Evolutionary conservation across 2,113 vertebrate species (phyloP), one percentile per base, ranked within the genome.

Genomic region (Syngnathus scovelli): DNA sequence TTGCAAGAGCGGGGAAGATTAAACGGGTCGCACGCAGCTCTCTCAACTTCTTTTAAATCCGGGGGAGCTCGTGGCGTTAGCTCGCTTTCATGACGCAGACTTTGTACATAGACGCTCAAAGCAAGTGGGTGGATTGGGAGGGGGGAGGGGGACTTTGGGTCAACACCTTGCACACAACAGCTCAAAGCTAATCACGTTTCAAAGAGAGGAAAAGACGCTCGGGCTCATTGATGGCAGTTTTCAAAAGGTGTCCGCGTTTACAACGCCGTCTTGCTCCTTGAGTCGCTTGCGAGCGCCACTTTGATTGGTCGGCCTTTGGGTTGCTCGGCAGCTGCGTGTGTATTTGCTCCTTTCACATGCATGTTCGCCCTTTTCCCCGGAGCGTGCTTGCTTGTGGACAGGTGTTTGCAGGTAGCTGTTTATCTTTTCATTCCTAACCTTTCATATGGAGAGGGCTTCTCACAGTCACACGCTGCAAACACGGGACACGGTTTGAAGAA

Each of bases 141-240:
- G 27, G 58, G 74, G 52, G 68, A 21, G 58, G 19, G 66, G 36
- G 41, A 7, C 52, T 63, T 68, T 58, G 70, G 27, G 74, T 69
- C 84, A 75, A 93, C 92, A 95, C 93, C 94, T 96, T 93, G 94
- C 96, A 93, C 92, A 92, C 92, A 94, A 89, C 83, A 92, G 93
- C 94, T 95, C 95, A 96, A 97, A 95, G 95, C 94, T 95, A 95
- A 98, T 98, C 93, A 93, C 93, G 93, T 98, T 95, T 93, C 94
- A 97, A 97, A 96, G 94, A 89, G 86, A 84, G 91, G 86, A 91
- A 92, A 92, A 89, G 78, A 85, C 64, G 82, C 69, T 74, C 77
- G 75, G 76, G 63, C 79, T 78, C 75, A 78, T 82, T 85, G 79
- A 88, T 62, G 65, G 61, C 67, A 67, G 82, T 71, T 82, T 79